phyloP scores from a whole-genome alignment of 64 coral and sea anemone genomes.

The Platygyra sinensis region DNA sequence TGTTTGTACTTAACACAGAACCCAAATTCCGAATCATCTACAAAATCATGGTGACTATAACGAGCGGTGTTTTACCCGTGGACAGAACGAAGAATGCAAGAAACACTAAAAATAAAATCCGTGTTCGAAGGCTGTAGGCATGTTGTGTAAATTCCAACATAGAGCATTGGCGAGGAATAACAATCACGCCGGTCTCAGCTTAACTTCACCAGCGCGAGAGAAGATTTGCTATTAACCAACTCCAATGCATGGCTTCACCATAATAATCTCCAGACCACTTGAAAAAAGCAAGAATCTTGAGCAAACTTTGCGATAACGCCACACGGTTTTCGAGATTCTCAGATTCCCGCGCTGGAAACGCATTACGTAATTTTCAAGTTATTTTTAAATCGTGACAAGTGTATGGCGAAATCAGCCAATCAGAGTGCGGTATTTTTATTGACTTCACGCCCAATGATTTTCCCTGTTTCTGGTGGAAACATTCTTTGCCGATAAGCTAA shows the following conservation, averaged over 20 bases:
- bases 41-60: not conserved
- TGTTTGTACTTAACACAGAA: not conserved
- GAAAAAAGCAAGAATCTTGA: not conserved
- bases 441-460: constrained; percentile 2
- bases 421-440: constrained; percentile 1
- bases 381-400: constrained; percentile 39
- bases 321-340: constrained; percentile 7
- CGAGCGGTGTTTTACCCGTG: not conserved
- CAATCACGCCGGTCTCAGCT: not conserved
- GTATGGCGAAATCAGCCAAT: constrained; percentile 15
- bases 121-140: constrained; percentile 11
- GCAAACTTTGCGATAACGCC: not conserved
- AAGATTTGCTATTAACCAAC: constrained; percentile 6
- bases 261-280: not conserved
- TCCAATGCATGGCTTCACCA: constrained; percentile 11
- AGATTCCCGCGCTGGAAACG: constrained; percentile 27
- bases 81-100: not conserved
- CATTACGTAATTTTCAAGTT: constrained; percentile 46
- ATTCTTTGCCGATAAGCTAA: constrained; percentile 34
- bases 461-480: constrained; percentile 23
- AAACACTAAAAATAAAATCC: not conserved
- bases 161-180: constrained; percentile 14
- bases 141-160: constrained; percentile 49
- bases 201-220: not conserved
- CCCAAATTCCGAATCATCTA: not conserved